Evolutionary conservation across 1,140 invertebrate genomes (phyloP).

Genomic region (Musca domestica): DNA sequence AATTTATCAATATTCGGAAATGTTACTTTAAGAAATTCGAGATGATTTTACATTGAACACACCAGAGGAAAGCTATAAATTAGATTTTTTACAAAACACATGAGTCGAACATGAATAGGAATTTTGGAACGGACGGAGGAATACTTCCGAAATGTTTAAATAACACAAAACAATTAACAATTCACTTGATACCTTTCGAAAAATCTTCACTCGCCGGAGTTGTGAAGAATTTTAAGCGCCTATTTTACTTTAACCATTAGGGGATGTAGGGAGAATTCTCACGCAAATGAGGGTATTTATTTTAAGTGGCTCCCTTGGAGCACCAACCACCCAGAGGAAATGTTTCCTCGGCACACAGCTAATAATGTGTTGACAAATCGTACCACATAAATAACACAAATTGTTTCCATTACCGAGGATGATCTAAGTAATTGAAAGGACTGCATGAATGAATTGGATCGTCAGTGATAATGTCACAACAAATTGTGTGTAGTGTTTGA

Average conservation of each 20-base stretch:
- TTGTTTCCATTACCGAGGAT: background rate
- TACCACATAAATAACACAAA: background rate
- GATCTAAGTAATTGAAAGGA: background rate
- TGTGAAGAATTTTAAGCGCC: background rate
- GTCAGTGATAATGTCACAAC: background rate
- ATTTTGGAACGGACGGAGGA: no score
- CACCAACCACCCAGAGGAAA: no score
- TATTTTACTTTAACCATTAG: background rate
- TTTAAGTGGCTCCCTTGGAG: background rate
- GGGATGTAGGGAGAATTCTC: background rate
- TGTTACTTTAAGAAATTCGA: slow-evolving; percentile 24
- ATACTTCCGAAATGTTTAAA: background rate
- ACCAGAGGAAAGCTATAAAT: slow-evolving; percentile 9
- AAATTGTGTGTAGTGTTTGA: background rate
- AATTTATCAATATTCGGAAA: slow-evolving; percentile 49
- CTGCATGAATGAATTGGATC: background rate
- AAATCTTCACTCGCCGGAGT: no score
- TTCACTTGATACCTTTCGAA: background rate
- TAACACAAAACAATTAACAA: slow-evolving; percentile 2
- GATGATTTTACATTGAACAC: background rate
- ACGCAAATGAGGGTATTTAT: background rate
- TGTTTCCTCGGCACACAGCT: background rate
- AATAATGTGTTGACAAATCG: slow-evolving; percentile 15
- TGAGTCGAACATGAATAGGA: slow-evolving; percentile 37
- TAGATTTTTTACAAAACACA: slow-evolving; percentile 31